Conservation (phyloP, 2,888 invertebrate genomes). For the Operophtera brumata region DNA sequence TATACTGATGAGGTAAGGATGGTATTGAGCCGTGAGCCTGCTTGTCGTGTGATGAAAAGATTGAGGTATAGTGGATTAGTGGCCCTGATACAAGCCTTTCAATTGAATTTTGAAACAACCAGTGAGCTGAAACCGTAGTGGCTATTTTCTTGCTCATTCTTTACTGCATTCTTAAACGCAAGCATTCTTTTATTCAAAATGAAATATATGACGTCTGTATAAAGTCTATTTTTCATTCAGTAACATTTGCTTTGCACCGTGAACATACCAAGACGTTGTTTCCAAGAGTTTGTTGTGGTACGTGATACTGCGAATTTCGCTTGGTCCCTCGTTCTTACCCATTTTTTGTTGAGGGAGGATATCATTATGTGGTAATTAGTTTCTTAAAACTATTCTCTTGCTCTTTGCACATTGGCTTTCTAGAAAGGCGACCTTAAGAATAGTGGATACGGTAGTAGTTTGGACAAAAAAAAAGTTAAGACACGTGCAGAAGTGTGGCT, state of each 20-base stretch:
- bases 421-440: slow-evolving; percentile 15
- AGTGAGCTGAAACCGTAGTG: too few species aligned
- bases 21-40: too few species aligned
- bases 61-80: too few species aligned
- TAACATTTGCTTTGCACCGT: not conserved
- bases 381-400: slow-evolving; percentile 34
- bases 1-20: too few species aligned
- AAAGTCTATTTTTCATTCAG: slow-evolving; percentile 8
- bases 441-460: slow-evolving; percentile 17
- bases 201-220: slow-evolving; percentile 1
- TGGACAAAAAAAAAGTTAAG: slow-evolving; percentile 4
- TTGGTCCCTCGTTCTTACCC: slow-evolving; percentile 31
- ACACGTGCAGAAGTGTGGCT: not conserved
- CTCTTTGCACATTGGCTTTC: slow-evolving; percentile 15
- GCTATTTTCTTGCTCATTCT: too few species aligned
- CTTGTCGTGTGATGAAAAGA: too few species aligned
- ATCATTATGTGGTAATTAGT: slow-evolving; percentile 31
- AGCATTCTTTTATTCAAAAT: not conserved
- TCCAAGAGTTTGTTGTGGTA: slow-evolving; percentile 37
- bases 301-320: slow-evolving; percentile 41
- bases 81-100: too few species aligned
- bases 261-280: slow-evolving; percentile 33
- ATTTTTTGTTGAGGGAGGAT: slow-evolving; percentile 26
- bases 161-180: too few species aligned
- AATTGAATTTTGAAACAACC: too few species aligned